phyloP scores from a whole-genome alignment of 37 sponge, comb jelly and placozoan genomes.

The Halisarca cf. caerulea region DNA sequence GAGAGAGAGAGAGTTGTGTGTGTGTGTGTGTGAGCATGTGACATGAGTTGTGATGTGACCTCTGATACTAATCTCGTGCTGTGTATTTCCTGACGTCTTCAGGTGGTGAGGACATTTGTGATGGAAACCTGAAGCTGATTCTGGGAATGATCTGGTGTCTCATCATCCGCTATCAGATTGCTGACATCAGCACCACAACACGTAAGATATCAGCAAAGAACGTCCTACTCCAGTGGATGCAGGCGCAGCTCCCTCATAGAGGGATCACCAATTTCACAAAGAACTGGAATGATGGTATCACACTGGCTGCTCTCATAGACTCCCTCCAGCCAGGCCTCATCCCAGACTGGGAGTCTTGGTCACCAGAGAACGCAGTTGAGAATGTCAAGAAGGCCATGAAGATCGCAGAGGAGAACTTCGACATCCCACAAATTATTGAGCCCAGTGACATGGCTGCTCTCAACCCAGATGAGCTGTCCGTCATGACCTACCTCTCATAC shows the following conservation, averaged over 20 bases:
- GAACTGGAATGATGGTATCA: conserved; percentile 45
- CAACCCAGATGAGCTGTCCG: conserved; percentile 40
- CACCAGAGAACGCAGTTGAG: conserved; percentile 3
- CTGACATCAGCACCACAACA: conserved; percentile 37
- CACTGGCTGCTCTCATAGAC: conserved; percentile 38
- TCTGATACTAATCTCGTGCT: neutral
- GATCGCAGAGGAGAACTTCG: conserved; percentile 40
- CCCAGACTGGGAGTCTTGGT: conserved; percentile 28
- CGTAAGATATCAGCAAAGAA: conserved; percentile 48
- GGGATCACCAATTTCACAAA: conserved; percentile 45
- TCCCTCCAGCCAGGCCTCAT: conserved; percentile 48
- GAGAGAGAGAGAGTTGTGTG: neutral
- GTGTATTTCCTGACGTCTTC: neutral
- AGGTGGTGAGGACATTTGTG: conserved; percentile 57
- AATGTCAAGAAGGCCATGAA: conserved; percentile 36
- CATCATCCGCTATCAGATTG: conserved; percentile 49
- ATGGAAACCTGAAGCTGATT: conserved; percentile 62
- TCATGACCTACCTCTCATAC: conserved; percentile 52
- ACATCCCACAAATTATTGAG: conserved; percentile 42
- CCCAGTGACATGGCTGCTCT: conserved; percentile 25
- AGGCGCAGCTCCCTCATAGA: conserved; percentile 29
- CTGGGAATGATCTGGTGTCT: conserved; percentile 48
- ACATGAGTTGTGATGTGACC: neutral
- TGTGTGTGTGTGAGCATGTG: neutral
- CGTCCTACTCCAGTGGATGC: conserved; percentile 41